Base-by-base conservation (phyloP, 1,140 invertebrate species). In the Aphaenogaster floridana region DNA sequence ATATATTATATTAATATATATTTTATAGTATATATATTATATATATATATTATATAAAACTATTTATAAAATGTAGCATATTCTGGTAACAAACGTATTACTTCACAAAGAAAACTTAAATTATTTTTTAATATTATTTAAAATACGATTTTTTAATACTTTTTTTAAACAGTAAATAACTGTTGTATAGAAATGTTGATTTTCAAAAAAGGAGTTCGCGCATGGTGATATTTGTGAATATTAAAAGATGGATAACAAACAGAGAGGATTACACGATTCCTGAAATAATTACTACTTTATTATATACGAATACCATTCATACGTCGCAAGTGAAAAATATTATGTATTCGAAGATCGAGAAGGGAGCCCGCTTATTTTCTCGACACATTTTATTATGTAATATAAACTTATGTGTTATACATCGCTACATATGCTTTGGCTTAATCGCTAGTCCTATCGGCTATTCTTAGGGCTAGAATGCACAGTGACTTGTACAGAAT, bases 381-480 rank as follows among this genome's bases (percentile, higher is more conserved):
- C 89, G 90, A 93, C 92, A 94, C 91, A 93, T 95, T 95, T 94
- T 95, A 94, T 94, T 95, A 94, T 94, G 93, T 94, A 94, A 95
- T 95, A 94, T 95, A 95, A 95, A 95, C 93, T 94, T 95, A 94
- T 94, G 88, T 94, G 92, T 94, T 94, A 94, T 94, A 94, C 94
- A 94, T 92, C 90, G 92, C 92, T 94, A 94, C 94, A 94, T 94
- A 79, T 79, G 89, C 92, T 92, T 93, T 89, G 77, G 91, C 93
- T 94, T 94, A 94, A 87, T 69, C 76, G 76, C 93, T 94, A 94
- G 57, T 91, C 89, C 93, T 95, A 94, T 92, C 57, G 77, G 68
- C 94, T 94, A 94, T 90, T 83, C 94, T 95, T 95, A 88, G 78
- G 86, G 84, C 93, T 95, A 95, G 78, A 94, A 94, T 94, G 94